Evolutionary conservation across 2,113 vertebrate species (phyloP).

Genomic region (Sminthopsis crassicaudata): DNA sequence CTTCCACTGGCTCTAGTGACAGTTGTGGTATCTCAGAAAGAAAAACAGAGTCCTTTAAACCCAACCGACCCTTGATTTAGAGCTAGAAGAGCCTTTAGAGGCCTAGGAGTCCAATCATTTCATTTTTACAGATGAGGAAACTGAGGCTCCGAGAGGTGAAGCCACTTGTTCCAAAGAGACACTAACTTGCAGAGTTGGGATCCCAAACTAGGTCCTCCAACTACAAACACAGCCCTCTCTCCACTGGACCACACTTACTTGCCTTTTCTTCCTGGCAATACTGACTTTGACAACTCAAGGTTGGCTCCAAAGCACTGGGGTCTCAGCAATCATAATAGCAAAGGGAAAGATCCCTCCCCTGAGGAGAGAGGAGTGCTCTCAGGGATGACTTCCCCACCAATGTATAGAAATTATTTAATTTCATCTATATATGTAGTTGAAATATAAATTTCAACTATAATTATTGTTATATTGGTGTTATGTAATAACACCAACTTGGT

Average conservation of each 20-base stretch:
- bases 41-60: neutral
- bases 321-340: neutral
- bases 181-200: neutral
- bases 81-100: neutral
- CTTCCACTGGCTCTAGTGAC: neutral
- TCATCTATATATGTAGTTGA: too few relatives aligned
- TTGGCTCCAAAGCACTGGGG: neutral
- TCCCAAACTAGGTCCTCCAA: neutral
- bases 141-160: neutral
- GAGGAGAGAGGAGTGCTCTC: neutral
- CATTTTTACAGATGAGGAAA: neutral
- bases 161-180: neutral
- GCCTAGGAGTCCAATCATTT: neutral
- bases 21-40: neutral
- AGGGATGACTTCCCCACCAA: neutral
- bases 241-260: neutral
- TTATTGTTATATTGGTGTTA: neutral
- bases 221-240: neutral
- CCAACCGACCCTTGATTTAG: neutral
- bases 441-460: neutral
- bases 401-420: neutral
- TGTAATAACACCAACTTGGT: neutral
- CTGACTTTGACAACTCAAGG: neutral
- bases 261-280: neutral
- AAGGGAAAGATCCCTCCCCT: neutral